Base-by-base conservation (phyloP, 53 echinoderm and acorn worm species). In the Luidia sarsii region DNA sequence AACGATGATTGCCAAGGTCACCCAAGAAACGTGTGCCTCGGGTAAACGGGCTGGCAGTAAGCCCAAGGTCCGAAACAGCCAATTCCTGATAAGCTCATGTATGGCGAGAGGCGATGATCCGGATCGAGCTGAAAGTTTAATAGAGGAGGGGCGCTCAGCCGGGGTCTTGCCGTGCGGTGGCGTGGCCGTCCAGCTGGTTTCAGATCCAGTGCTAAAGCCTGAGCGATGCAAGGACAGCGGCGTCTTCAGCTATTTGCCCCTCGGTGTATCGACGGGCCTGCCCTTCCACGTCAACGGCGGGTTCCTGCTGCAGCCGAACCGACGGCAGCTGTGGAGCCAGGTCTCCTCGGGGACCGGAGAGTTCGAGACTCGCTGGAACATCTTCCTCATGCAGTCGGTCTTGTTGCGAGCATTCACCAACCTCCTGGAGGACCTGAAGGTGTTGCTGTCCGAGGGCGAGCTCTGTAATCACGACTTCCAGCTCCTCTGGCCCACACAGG, bases 201-300 rank as follows among this genome's bases (percentile, higher is more conserved):
- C 27, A 24, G 36, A 19, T 22, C 41, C 41, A 14, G 53, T 30
- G 13, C 18, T 16, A 4, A 39, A 35, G 11, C 48, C 22, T 31
- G 0, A 80, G 2, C 11, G 43, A 14, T 18, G 21, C 3, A 14
- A 9, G 15, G 16, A 33, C 7, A 82, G 70, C 50, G 50, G 54
- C 23, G 80, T 57, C 30, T 95, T 86, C 64, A 91, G 84, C 68
- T 86, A 83, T 39, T 73, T 92, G 1, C 97, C 92, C 24, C 81
- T 92, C 0, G 59, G 81, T 36, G 57, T 91, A 29, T 56, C 30
- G 18, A 86, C 97, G 8, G 86, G 68, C 15, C 68, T 96, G 9
- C 94, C 93, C 1, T 83, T 96, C 16, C 97, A 96, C 50, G 70
- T 91, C 33, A 87, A 96, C 68, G 97, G 93, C 3, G 86, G 83